Evolutionary conservation across 2,888 invertebrate species (phyloP).

Genomic region (Tanypteryx hageni): DNA sequence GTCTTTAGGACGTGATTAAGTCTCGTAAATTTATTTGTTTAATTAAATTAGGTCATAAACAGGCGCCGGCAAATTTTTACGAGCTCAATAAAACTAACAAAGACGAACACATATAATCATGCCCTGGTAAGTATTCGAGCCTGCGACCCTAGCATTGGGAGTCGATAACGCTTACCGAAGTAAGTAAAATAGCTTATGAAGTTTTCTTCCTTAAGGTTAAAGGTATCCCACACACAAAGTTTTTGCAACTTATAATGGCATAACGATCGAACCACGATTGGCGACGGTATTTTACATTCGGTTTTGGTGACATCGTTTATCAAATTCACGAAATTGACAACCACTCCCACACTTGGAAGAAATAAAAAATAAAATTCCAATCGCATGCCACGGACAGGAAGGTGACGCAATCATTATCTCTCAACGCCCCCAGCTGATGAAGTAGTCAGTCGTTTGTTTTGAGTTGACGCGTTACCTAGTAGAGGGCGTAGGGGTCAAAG

Average conservation of each 20-base stretch:
- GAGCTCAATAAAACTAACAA: too few relatives aligned
- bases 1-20: too few relatives aligned
- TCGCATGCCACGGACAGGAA: neutral
- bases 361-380: neutral
- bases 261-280: too few relatives aligned
- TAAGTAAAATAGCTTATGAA: neutral
- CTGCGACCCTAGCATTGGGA: too few relatives aligned
- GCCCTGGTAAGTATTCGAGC: too few relatives aligned
- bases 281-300: too few relatives aligned
- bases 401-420: constrained; percentile 7
- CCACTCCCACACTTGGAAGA: neutral
- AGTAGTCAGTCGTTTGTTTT: constrained; percentile 28
- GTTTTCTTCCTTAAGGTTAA: neutral
- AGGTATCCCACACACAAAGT: neutral
- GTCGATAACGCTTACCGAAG: neutral
- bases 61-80: too few relatives aligned
- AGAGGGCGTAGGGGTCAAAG: constrained; percentile 2
- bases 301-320: too few relatives aligned
- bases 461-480: neutral
- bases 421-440: neutral
- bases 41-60: too few relatives aligned
- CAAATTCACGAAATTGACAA: neutral
- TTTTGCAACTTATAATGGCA: neutral
- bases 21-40: too few relatives aligned
- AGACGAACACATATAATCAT: too few relatives aligned